phyloP scores from a whole-genome alignment of 2,113 vertebrate genomes.

The Muscicapa adusta region DNA sequence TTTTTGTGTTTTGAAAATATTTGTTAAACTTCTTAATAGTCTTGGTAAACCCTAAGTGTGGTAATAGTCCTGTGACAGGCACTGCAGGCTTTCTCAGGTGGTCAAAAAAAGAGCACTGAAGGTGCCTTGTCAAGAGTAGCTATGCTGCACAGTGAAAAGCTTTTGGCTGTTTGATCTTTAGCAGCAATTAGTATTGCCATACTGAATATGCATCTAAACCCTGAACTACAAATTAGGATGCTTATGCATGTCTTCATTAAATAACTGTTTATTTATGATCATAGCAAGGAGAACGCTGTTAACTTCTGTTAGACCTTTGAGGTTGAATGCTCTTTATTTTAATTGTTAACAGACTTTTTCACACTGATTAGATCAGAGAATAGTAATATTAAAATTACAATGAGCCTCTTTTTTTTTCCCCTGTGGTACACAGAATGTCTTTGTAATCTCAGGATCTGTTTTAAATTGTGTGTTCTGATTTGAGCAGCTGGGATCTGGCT shows the following conservation, averaged over 20 bases:
- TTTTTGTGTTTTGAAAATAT: neutral
- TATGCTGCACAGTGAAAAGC: neutral
- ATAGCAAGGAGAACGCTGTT: neutral
- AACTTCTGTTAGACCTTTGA: neutral
- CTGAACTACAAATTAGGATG: neutral
- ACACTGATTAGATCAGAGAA: neutral
- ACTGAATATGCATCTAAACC: neutral
- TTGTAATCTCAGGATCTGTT: neutral
- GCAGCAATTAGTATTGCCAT: neutral
- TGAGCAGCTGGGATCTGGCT: neutral
- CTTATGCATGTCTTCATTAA: neutral
- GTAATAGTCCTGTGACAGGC: neutral
- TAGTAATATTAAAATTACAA: neutral
- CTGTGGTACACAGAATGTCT: neutral
- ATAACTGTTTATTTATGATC: neutral
- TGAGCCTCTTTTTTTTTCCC: neutral
- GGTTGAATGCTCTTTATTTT: neutral
- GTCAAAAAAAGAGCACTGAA: neutral
- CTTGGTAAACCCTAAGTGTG: accelerated
- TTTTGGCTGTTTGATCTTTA: neutral
- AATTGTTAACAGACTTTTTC: neutral
- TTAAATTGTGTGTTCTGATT: neutral
- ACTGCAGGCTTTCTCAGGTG: accelerated
- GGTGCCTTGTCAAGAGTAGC: neutral
- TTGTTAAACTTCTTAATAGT: neutral